Evolutionary conservation across 2,113 vertebrate species (phyloP), one percentile per base, ranked within the genome.

Genomic region (Tragelaphus imberbis): DNA sequence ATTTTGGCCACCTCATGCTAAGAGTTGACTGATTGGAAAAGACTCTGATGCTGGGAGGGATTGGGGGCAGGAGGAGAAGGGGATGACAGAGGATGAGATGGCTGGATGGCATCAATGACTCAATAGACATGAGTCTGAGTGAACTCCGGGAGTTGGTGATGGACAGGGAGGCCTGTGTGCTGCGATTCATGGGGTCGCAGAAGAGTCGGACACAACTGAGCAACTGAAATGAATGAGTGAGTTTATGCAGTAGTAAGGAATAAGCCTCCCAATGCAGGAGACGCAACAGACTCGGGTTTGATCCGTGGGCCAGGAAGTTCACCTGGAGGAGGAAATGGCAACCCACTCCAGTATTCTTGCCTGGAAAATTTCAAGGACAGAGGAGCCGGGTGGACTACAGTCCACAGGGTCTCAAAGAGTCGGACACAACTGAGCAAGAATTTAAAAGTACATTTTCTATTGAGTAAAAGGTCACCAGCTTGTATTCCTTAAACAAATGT

Each of bases 211-310:
- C 49, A 49, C 49, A 12, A 49, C 49, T 49, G 49, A 49, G 49
- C 49, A 49, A 49, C 11, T 49, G 49, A 49, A 49, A 49, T 49
- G 49, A 49, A 49, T 49, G 47, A 49, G 12, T 49, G 21, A 87
- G 25, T 5, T 59, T 63, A 63, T 63, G 59, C 59, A 63, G 59
- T 30, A 14, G 14, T 63, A 63, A 77, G 13, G 6, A 44, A 77
- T 77, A 77, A 77, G 40, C 71, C 71, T 44, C 23, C 23, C 71
- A 77, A 44, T 44, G 71, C 40, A 44, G 23, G 40, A 77, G 71
- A 77, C 1, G 6, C 23, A 77, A 71, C 17, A 77, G 40, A 44
- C 40, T 23, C 0, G 6, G 12, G 12, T 44, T 44, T 0, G 0
- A 77, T 44, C 40, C 71, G 23, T 75, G 68, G 11, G 19, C n/a